Evolutionary conservation across 2,113 vertebrate genomes (phyloP).

Genomic region (Bothrops jararaca): DNA sequence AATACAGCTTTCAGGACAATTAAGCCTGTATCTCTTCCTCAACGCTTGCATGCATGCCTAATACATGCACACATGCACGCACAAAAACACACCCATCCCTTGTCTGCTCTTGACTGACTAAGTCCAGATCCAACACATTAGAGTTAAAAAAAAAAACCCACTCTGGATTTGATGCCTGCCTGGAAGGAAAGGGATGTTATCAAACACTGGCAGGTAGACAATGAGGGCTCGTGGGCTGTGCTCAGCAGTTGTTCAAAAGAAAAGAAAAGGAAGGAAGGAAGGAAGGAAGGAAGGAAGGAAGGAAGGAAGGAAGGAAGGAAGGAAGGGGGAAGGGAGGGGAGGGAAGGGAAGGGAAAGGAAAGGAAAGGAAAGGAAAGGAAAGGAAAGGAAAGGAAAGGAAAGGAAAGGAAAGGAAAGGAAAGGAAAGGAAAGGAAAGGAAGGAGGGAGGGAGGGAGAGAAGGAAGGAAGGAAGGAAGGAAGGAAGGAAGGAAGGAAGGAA

Average conservation of each 20-base stretch:
- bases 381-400: too few relatives aligned
- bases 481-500: too few relatives aligned
- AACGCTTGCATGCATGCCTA: not conserved
- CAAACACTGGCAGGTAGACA: not conserved
- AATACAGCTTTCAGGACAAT: conserved; percentile 35
- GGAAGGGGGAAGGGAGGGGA: not conserved
- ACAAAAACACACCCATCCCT: conserved; percentile 40
- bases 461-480: too few relatives aligned
- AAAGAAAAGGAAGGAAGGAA: not conserved
- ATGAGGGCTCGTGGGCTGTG: not conserved
- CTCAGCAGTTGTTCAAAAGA: not conserved
- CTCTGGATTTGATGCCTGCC: not conserved
- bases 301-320: too few relatives aligned
- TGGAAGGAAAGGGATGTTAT: not conserved
- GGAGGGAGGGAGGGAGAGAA: too few relatives aligned
- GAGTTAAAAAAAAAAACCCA: not conserved
- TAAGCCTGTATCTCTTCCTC: not conserved
- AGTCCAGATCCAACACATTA: not conserved
- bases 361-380: not conserved
- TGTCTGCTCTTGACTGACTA: not conserved
- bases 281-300: not conserved
- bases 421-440: too few relatives aligned
- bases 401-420: too few relatives aligned
- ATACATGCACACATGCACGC: not conserved
- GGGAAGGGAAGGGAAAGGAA: too few relatives aligned